Percentiles rank a stretch among this genome's conserved stretches.
phyloP scores from a whole-genome alignment of 1,140 invertebrate species.

The Triops cancriformis region DNA sequence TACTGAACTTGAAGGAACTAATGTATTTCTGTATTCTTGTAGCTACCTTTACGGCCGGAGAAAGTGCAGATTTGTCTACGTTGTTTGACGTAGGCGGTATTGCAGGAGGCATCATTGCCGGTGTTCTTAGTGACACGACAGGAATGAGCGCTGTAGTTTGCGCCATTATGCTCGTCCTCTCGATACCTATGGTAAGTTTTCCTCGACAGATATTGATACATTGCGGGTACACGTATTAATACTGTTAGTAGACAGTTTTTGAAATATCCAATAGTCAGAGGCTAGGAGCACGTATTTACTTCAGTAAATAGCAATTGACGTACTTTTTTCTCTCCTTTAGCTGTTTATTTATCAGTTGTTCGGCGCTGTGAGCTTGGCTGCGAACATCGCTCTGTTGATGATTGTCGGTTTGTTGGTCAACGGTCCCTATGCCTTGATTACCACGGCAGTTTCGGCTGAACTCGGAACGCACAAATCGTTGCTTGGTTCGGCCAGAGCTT shows the following conservation, averaged over 20 bases:
- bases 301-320: background rate
- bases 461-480: slow-evolving; percentile 79
- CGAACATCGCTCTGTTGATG: slow-evolving; percentile 63
- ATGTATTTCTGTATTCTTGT: slow-evolving; percentile 35
- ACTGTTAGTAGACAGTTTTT: too few species aligned
- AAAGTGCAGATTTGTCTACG: slow-evolving; percentile 75
- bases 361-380: slow-evolving; percentile 50
- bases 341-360: slow-evolving; percentile 67
- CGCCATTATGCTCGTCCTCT: slow-evolving; percentile 64
- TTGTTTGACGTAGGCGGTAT: slow-evolving; percentile 88
- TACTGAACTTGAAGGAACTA: background rate
- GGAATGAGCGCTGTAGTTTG: slow-evolving; percentile 79
- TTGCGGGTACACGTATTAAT: too few species aligned
- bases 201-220: too few species aligned
- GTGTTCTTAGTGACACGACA: slow-evolving; percentile 69
- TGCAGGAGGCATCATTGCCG: slow-evolving; percentile 78
- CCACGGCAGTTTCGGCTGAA: slow-evolving; percentile 90
- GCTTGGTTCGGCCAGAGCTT: slow-evolving; percentile 72
- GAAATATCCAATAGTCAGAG: too few species aligned
- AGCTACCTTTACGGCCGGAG: slow-evolving; percentile 58
- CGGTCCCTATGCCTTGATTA: slow-evolving; percentile 91
- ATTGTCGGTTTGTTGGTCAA: slow-evolving; percentile 77
- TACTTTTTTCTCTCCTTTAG: slow-evolving; percentile 44
- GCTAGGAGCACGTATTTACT: too few species aligned
- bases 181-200: slow-evolving; percentile 67